Evolutionary conservation across 2,797 vertebrate species (phyloP).

Genomic region (Fundulus diaphanus): DNA sequence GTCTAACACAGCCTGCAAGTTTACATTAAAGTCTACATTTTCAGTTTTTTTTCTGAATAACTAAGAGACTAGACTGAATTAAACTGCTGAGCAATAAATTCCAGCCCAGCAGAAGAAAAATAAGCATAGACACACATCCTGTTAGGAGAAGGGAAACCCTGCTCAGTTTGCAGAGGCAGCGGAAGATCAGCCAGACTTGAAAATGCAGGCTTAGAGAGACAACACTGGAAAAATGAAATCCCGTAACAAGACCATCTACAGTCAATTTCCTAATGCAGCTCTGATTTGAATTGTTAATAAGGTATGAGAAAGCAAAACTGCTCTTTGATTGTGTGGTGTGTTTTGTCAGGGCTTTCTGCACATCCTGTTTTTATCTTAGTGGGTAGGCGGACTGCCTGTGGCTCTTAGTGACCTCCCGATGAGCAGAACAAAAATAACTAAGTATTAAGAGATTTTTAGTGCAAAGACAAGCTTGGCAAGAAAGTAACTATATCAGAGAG

Average conservation of each 20-base stretch:
- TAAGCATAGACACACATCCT: conserved; percentile 40
- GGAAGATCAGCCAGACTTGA: conserved; percentile 45
- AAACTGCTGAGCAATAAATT: conserved; percentile 50
- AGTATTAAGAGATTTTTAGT: conserved; percentile 18
- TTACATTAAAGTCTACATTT: conserved; percentile 33
- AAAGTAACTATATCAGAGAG: conserved; percentile 11
- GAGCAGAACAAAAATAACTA: conserved; percentile 31
- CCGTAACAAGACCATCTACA: conserved; percentile 54
- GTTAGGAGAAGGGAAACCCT: conserved; percentile 29
- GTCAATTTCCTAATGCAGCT: conserved; percentile 21
- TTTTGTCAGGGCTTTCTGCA: conserved; percentile 34
- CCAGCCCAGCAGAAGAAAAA: conserved; percentile 39
- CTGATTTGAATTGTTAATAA: conserved; percentile 58
- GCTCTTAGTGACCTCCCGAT: conserved; percentile 54
- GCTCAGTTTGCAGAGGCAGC: conserved; percentile 43
- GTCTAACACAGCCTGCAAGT: conserved; percentile 16
- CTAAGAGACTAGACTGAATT: conserved; percentile 41
- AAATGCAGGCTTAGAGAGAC: conserved; percentile 49
- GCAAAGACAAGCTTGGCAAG: conserved; percentile 8
- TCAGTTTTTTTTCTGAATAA: conserved; percentile 12
- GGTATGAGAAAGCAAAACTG: conserved; percentile 33
- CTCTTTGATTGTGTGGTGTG: conserved; percentile 43
- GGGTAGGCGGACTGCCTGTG: conserved; percentile 29
- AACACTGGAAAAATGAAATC: conserved; percentile 50
- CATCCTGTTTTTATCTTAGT: conserved; percentile 36